Evolutionary conservation across 2,888 invertebrate species (phyloP), one percentile per base, ranked within the genome.

Genomic region (Oligia strigilis): DNA sequence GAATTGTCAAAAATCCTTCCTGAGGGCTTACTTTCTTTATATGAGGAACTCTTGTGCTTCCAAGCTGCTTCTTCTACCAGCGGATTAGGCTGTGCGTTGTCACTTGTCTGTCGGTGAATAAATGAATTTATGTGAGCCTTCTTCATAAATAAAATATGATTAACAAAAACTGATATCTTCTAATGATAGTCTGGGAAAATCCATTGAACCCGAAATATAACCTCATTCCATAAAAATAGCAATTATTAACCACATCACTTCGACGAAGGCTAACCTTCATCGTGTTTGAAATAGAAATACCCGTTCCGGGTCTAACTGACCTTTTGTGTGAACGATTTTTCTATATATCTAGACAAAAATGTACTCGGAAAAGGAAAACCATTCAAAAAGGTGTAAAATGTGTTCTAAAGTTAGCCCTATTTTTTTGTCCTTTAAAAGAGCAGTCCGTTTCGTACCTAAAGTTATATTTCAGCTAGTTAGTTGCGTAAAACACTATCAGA

Each of bases 201-300:
- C 9, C 14, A 67, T 29, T 2, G 13, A 46, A 46, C 29, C 17
- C 6, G 23, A 49, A 29, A 62, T 23, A 46, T 19, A 69, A 69
- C 14, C 29, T 19, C 17, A 23, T 49, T 62, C 11, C 19, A 43
- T 71, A 62, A 66, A 70, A 72, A 62, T 55, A 52, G 13, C 29
- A 14, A n/a, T 36, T 46, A 23, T 72, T 23, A 55, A 75, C 29
- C 62, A 46, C 14, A 71, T 49, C 36, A 58, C 62, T 13, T 55
- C n/a, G 72, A 65, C 58, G 19, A 78, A 78, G 64, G 70, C 17
- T 46, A 72, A 67, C 40, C 62, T 55, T 77, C 43, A 64, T 69
- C 40, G 65, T 4, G 70, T 60, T 75, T 69, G 43, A 87, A 82
- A 82, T 75, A 87, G 66, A 84, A 79, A 77, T 73, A 84, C 58